A percentile compares a stretch with the other conserved stretches of the same genome.
Evolutionary conservation across 2,113 vertebrate genomes (phyloP).

Genomic region (Equus quagga): DNA sequence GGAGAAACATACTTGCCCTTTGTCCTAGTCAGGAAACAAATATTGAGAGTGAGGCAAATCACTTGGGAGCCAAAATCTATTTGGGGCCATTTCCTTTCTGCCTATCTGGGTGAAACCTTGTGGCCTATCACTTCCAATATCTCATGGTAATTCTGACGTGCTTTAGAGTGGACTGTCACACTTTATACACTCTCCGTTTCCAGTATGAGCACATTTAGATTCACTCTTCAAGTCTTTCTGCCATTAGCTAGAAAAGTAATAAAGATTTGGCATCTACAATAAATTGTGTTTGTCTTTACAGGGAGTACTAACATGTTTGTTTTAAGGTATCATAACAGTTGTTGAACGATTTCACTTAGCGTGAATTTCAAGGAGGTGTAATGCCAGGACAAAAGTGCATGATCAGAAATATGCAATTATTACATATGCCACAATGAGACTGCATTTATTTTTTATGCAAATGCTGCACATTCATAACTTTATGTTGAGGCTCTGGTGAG

Average conservation of each 20-base stretch:
- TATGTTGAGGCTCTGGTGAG: not conserved
- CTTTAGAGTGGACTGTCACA: not conserved
- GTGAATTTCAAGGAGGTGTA: not conserved
- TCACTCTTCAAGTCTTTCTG: not conserved
- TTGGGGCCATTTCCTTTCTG: not conserved
- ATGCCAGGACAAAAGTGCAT: not conserved
- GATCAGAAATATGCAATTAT: not conserved
- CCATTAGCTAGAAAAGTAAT: not conserved
- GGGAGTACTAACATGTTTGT: not conserved
- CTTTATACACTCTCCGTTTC: not conserved
- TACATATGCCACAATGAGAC: not conserved
- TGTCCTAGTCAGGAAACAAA: not conserved
- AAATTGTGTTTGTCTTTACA: constrained; percentile 24
- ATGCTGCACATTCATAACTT: not conserved
- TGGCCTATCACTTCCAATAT: not conserved
- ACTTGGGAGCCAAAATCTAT: not conserved
- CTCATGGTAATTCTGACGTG: not conserved
- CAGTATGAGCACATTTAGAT: not conserved
- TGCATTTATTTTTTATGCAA: not conserved
- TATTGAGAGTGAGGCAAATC: not conserved
- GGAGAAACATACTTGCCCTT: not conserved
- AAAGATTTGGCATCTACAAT: not conserved
- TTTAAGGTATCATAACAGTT: not conserved
- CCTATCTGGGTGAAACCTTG: not conserved
- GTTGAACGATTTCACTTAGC: constrained; percentile 8